Conservation (phyloP, 2,113 vertebrate species). For the Spea multiplicata region DNA sequence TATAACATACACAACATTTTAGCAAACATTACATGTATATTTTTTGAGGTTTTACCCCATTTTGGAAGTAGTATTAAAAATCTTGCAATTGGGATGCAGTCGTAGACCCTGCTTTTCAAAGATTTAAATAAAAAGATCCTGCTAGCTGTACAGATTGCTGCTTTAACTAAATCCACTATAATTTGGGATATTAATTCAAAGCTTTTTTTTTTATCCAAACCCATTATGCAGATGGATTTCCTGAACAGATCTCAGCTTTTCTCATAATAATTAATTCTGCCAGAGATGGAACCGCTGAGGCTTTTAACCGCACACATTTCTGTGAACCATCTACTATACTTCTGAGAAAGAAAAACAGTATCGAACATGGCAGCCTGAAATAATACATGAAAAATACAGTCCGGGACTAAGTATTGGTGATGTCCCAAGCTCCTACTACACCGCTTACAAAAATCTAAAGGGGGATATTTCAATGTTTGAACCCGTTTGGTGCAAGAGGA, state of each 20-base stretch:
- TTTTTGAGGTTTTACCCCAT: background rate
- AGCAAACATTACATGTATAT: no score
- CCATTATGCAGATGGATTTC: constrained; percentile 36
- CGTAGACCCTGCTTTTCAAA: background rate
- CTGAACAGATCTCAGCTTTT: constrained; percentile 1
- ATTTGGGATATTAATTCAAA: constrained; percentile 21
- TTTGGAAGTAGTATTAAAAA: background rate
- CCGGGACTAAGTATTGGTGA: no score
- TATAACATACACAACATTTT: no score
- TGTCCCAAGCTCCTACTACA: no score
- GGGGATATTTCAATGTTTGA: no score
- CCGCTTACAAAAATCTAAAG: no score
- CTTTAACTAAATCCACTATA: background rate
- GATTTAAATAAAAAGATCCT: background rate
- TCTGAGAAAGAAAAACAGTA: background rate
- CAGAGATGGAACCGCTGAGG: background rate
- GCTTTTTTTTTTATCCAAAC: constrained; percentile 20
- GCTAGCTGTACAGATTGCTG: background rate
- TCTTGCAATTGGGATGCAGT: background rate
- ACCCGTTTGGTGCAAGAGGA: no score
- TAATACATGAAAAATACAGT: no score
- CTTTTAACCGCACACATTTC: constrained; percentile 11
- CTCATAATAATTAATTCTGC: constrained; percentile 31
- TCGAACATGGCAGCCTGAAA: no score
- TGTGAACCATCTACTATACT: background rate